Conservation (phyloP, 2,113 vertebrate species). For the Picathartes gymnocephalus region DNA sequence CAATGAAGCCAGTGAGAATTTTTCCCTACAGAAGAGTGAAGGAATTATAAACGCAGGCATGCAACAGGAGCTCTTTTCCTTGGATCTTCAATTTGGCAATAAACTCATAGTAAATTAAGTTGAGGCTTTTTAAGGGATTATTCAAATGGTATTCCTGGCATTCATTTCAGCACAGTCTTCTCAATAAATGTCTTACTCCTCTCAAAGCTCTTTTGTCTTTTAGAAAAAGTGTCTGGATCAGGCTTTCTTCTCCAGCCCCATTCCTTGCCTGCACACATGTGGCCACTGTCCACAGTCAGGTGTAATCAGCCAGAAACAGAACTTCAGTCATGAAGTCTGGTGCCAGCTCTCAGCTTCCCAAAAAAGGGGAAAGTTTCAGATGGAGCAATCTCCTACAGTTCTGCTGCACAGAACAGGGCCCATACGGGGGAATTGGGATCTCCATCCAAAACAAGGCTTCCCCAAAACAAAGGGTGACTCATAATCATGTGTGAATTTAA, state of each 20-base stretch:
- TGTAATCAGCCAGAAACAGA: neutral
- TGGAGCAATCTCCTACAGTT: neutral
- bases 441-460: neutral
- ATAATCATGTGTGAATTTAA: neutral
- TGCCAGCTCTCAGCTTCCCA: neutral
- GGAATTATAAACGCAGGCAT: neutral
- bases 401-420: neutral
- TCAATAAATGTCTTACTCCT: neutral
- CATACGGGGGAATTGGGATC: neutral
- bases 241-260: neutral
- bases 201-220: neutral
- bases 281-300: neutral
- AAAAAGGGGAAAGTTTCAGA: neutral
- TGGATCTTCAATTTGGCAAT: conserved; percentile 2
- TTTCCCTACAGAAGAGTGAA: neutral
- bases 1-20: neutral
- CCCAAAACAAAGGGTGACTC: neutral
- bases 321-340: neutral
- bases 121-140: neutral
- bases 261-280: neutral
- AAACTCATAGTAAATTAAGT: neutral
- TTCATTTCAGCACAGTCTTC: neutral
- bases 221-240: neutral
- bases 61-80: neutral
- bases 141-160: neutral